Conservation (phyloP, 2,888 invertebrate genomes). For the Athalia rosae region DNA sequence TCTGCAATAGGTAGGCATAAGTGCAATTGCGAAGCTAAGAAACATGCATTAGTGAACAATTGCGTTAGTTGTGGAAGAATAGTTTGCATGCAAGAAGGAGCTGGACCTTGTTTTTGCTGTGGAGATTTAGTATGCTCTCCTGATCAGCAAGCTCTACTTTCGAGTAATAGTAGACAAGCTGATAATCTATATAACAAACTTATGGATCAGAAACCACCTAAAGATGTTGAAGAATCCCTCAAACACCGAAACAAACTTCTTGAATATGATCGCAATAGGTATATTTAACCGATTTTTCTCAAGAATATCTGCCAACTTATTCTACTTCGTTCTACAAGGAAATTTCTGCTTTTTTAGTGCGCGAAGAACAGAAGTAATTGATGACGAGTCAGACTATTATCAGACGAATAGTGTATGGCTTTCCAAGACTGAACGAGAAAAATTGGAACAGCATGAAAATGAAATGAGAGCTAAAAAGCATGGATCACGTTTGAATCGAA, state of each 20-base stretch:
- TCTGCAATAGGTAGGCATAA: constrained; percentile 82
- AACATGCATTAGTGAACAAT: constrained; percentile 93
- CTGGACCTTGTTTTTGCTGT: constrained; percentile 97
- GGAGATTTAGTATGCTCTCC: constrained; percentile 88
- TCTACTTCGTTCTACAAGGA: neutral
- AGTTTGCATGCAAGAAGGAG: constrained; percentile 96
- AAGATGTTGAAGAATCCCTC: constrained; percentile 82
- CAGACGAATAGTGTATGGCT: constrained; percentile 89
- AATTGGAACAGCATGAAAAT: constrained; percentile 80
- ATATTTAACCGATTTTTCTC: constrained; percentile 49
- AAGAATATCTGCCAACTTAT: neutral
- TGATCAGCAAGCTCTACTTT: constrained; percentile 82
- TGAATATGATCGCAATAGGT: constrained; percentile 90
- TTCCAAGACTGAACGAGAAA: constrained; percentile 81
- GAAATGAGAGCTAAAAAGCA: constrained; percentile 82
- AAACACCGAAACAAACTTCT: constrained; percentile 87
- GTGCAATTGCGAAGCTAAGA: constrained; percentile 95
- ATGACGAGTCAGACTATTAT: constrained; percentile 97
- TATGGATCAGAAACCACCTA: constrained; percentile 77
- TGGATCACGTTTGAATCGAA: constrained; percentile 80
- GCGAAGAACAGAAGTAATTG: constrained; percentile 86
- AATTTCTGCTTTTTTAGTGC: constrained; percentile 75
- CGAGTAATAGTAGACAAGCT: constrained; percentile 81
- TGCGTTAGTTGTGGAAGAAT: constrained; percentile 95
- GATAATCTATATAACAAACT: constrained; percentile 81